A percentile compares a stretch with the other conserved stretches of the same genome.
phyloP scores from a whole-genome alignment of 2,797 vertebrate species.

The Typhlichthys subterraneus region DNA sequence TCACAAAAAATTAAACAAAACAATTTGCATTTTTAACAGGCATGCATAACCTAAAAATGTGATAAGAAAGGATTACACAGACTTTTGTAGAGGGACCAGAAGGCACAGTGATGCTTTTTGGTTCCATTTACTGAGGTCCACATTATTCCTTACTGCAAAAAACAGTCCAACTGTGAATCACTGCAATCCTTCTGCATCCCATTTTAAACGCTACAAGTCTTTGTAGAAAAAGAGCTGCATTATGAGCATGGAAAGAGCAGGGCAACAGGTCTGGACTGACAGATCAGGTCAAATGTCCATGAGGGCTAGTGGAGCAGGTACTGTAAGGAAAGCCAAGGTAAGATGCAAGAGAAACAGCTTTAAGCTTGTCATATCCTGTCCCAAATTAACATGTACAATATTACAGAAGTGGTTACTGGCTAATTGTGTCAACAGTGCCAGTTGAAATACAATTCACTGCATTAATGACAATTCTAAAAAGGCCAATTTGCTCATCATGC shows the following conservation, averaged over 20 bases:
- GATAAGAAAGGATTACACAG: constrained; percentile 26
- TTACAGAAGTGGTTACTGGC: constrained; percentile 31
- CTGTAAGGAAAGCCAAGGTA: constrained; percentile 19
- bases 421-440: constrained; percentile 11
- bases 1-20: constrained; percentile 28
- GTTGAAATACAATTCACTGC: constrained; percentile 3
- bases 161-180: constrained; percentile 15
- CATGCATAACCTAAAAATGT: constrained; percentile 13
- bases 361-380: constrained; percentile 7
- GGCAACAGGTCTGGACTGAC: constrained; percentile 22
- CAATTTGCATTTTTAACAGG: constrained; percentile 6
- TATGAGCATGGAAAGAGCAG: constrained; percentile 13
- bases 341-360: constrained; percentile 23
- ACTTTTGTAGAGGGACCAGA: constrained; percentile 46
- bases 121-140: constrained; percentile 35
- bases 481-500: constrained; percentile 28
- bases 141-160: constrained; percentile 16
- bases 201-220: constrained; percentile 8
- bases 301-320: constrained; percentile 8
- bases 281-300: constrained; percentile 36
- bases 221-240: constrained; percentile 6
- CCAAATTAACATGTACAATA: constrained; percentile 15
- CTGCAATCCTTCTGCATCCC: constrained; percentile 23
- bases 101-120: constrained; percentile 56
- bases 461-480: constrained; percentile 14